These are phyloP conservation scores for Clunio marinus DNA, from an alignment of 2,888 invertebrate species.

Conservation along the genomic window DNA sequence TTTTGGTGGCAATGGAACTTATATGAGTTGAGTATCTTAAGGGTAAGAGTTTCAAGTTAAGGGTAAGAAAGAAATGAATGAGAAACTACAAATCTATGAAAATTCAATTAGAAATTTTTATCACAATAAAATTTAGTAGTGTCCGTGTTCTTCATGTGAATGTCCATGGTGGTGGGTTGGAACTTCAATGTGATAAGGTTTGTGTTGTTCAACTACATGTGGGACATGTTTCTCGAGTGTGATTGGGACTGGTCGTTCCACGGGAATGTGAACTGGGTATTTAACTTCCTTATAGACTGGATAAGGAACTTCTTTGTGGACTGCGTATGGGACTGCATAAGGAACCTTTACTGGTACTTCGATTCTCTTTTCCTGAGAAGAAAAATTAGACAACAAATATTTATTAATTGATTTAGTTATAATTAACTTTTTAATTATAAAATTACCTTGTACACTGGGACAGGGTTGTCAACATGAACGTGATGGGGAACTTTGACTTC, in stretches of 20 bases:
- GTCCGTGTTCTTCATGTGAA: constrained; percentile 43
- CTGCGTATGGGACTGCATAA: constrained; percentile 60
- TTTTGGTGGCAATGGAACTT: no score
- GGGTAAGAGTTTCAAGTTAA: no score
- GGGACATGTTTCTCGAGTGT: constrained; percentile 50
- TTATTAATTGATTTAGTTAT: not conserved
- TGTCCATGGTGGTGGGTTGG: constrained; percentile 45
- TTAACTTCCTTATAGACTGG: constrained; percentile 58
- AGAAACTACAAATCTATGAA: no score
- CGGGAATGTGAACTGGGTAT: constrained; percentile 62
- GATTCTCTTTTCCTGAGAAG: constrained; percentile 56
- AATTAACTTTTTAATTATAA: not conserved
- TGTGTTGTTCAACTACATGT: constrained; percentile 67
- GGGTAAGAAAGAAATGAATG: no score
- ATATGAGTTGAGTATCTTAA: no score
- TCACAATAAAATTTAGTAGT: constrained; percentile 42
- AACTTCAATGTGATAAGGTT: constrained; percentile 70
- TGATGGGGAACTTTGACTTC: constrained; percentile 57
- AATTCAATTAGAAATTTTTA: no score
- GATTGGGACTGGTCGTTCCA: constrained; percentile 57
- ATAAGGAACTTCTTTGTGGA: constrained; percentile 64
- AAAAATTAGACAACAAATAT: not conserved
- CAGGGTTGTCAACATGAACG: constrained; percentile 58
- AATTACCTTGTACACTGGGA: constrained; percentile 46
- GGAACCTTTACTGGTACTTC: constrained; percentile 61